phyloP scores from a whole-genome alignment of 2,113 vertebrate species.

The Lepisosteus osseus region DNA sequence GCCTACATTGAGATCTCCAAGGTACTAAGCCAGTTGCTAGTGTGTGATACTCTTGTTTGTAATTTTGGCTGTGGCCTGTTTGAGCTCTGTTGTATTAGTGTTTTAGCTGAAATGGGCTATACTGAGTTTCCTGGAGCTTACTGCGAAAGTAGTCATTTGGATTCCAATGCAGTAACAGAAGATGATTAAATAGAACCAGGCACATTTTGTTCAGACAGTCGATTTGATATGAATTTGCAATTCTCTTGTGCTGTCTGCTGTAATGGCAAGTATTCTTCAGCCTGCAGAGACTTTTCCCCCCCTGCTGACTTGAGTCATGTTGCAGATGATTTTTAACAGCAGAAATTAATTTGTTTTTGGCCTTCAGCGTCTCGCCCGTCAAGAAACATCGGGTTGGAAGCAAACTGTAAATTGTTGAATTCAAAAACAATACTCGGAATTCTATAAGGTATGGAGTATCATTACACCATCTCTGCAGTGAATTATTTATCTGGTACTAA shows the following conservation, averaged over 20 bases:
- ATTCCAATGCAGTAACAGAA: constrained; percentile 18
- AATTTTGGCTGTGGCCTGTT: background rate
- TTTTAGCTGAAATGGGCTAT: constrained; percentile 18
- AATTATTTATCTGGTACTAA: no score
- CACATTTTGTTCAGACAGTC: constrained; percentile 30
- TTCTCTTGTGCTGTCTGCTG: constrained; percentile 4
- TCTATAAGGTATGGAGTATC: no score
- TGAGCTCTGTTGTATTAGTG: background rate
- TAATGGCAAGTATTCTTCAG: background rate
- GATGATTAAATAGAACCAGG: constrained; percentile 12
- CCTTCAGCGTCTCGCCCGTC: no score
- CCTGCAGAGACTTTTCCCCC: constrained; percentile 4
- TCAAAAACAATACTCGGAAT: no score
- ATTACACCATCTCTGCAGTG: no score
- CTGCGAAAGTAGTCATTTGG: constrained; percentile 6
- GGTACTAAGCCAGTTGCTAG: no score
- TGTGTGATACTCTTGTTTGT: no score
- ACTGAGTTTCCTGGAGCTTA: constrained; percentile 4
- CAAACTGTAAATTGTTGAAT: no score
- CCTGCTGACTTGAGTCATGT: background rate
- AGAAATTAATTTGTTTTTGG: no score
- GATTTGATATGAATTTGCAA: constrained; percentile 5
- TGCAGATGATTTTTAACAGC: background rate
- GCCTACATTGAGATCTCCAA: no score
- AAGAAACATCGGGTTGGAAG: no score